Evolutionary conservation across 2,797 vertebrate genomes (phyloP).

Genomic region (Alectoris magna): DNA sequence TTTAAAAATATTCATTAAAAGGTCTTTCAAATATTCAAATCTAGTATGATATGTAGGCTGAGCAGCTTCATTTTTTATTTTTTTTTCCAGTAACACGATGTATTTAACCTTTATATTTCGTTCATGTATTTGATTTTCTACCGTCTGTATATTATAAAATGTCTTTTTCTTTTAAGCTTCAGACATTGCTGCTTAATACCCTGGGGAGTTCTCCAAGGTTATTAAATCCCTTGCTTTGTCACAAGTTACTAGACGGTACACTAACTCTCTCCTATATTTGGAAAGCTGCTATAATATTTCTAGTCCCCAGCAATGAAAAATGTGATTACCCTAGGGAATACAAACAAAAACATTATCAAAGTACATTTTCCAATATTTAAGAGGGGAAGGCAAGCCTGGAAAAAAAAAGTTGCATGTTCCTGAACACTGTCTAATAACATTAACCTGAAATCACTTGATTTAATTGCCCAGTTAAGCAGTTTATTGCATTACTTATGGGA

Average conservation of each 20-base stretch:
- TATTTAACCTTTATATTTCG: slow-evolving; percentile 51
- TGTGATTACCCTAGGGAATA: slow-evolving; percentile 48
- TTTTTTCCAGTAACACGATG: neutral
- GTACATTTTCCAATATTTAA: slow-evolving; percentile 48
- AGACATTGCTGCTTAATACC: slow-evolving; percentile 30
- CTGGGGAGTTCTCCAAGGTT: slow-evolving; percentile 58
- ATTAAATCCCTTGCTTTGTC: slow-evolving; percentile 67
- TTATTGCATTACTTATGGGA: slow-evolving; percentile 63
- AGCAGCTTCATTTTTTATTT: neutral
- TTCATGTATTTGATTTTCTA: slow-evolving; percentile 59
- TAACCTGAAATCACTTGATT: slow-evolving; percentile 65
- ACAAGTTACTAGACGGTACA: slow-evolving; percentile 45
- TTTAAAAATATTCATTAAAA: neutral
- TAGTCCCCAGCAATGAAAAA: slow-evolving; percentile 46
- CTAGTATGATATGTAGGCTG: neutral
- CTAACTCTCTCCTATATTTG: slow-evolving; percentile 15
- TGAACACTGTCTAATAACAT: slow-evolving; percentile 54
- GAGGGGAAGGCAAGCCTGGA: slow-evolving; percentile 7
- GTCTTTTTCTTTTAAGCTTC: slow-evolving; percentile 22
- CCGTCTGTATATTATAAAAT: slow-evolving; percentile 41
- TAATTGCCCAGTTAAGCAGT: slow-evolving; percentile 63
- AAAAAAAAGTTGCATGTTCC: slow-evolving; percentile 41
- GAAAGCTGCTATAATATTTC: slow-evolving; percentile 58
- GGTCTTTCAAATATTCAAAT: neutral
- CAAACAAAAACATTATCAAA: slow-evolving; percentile 60